Base-by-base conservation (phyloP, 2,797 vertebrate species). In the Bothrops alternatus region DNA sequence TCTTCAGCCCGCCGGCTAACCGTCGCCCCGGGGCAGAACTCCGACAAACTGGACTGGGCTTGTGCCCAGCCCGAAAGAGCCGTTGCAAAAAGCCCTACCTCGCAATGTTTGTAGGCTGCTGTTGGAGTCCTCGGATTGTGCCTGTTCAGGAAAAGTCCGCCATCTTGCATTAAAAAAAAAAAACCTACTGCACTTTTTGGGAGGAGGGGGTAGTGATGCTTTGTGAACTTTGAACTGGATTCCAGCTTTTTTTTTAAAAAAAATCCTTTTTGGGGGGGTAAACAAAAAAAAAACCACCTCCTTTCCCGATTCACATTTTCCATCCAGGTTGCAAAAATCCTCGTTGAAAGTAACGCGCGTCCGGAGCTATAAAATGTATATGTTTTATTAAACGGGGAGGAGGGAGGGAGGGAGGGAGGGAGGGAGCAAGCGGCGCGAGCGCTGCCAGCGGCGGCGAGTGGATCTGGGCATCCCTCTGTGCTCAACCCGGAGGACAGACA, bases 121-220 rank as follows among this genome's bases (percentile, higher is more conserved):
- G 90, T 65, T 1, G 65, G n/a, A 50, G 55, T 60, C 61, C 95
- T 96, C 96, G 95, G 92, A 95, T 95, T 94, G 96, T 94, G 94
- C 95, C 86, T 92, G 92, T 86, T 92, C 96, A 96, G 94, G 85
- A 92, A 94, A 95, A 87, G 56, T 96, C 95, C 96, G 96, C 97
- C 97, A 97, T 97, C 96, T 97, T 97, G 97, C 96, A 96, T 96
- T 95, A 93, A 94, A 95, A 96, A 95, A 96, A n/a, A 87, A 65
- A 92, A 23, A 13, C 0, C 97, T 93, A 96, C 97, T 96, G 96
- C 97, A 96, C 97, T 97, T 97, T 97, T 96, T 95, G 94, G 95
- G 95, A 94, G 92, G 86, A 13, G 57, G 93, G 56, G 26, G 26
- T 65, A 91, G 93, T 42, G 93, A 94, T 93, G 95, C 93, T 93